Conservation (phyloP, 2,113 vertebrate genomes). For the Mobula birostris region DNA sequence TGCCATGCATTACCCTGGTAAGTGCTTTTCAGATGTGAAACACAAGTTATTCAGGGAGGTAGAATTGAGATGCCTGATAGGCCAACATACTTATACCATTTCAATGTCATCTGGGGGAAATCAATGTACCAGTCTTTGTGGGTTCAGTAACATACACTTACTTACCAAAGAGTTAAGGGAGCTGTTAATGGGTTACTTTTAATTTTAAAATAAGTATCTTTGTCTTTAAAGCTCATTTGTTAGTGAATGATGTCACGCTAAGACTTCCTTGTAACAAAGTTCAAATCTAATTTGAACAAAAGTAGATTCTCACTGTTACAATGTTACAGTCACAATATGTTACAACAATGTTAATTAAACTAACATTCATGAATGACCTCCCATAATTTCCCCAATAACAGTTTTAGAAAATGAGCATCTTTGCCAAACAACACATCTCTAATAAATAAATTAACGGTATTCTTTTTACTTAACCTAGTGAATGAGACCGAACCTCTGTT, state of each 20-base stretch:
- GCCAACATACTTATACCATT: not conserved
- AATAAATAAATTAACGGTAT: not conserved
- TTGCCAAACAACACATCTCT: not conserved
- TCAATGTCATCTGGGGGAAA: not conserved
- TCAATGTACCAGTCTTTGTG: not conserved
- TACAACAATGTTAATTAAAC: not conserved
- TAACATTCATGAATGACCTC: not conserved
- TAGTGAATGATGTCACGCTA: too few relatives aligned
- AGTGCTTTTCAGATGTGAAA: not conserved
- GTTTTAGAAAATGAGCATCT: not conserved
- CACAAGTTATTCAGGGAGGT: not conserved
- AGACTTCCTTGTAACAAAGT: too few relatives aligned
- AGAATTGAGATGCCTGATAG: not conserved
- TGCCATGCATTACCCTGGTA: not conserved
- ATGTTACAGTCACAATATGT: not conserved
- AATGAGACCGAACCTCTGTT: not conserved
- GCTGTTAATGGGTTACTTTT: not conserved
- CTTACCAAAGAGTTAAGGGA: not conserved
- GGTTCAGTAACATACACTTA: not conserved
- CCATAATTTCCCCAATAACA: not conserved
- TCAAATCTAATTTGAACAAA: not conserved
- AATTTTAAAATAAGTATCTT: not conserved
- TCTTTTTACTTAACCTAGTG: not conserved
- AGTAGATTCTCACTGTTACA: not conserved
- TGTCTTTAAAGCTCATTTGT: not conserved